Evolutionary conservation across 1,140 invertebrate species (phyloP), one percentile per base, ranked within the genome.

Genomic region (Zaprionus kolodkinae): DNA sequence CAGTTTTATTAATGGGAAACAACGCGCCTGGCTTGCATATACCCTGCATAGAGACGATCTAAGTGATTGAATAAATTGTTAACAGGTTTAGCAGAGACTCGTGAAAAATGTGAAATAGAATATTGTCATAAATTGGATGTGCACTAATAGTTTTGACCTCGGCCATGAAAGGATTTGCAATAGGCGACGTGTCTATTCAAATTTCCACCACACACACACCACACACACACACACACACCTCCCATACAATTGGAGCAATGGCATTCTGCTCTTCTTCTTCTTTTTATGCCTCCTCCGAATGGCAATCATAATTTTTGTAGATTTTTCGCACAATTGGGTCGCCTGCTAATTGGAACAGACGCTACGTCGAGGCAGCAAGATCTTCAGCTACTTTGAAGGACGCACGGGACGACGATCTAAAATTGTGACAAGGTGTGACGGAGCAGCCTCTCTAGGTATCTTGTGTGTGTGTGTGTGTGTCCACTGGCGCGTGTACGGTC

Each of bases 81-180:
- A 66, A 66, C 64, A 66, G 64, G 54, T 66, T 66, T 10, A 12
- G 45, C 61, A 25, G 7, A 35, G 10, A 35, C 4, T 35, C 5
- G 11, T 33, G 54, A 45, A 15, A 65, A 59, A 59, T 52, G 55
- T 38, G 60, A 67, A 61, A 72, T 35, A 85, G 81, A 85, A 90
- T 84, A 56, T 71, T 68, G 68, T 72, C 78, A 69, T 78, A 88
- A 88, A 88, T 88, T 88, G 81, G 85, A 69, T 54, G 81, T 64
- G 81, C 85, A 88, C 85, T 88, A 88, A 88, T 89, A 88, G 85
- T 81, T 89, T 65, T 75, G 81, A 81, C 85, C 85, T 89, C 85
- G 86, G 81, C 85, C 85, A 89, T 89, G 85, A 89, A 89, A 89
- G 85, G 85, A 88, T 88, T 88, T 88, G 72, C 83, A 72, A 55